A percentile compares a stretch with the other conserved stretches of the same genome.
Evolutionary conservation across 2,113 vertebrate species (phyloP).

Genomic region (Gadus chalcogrammus): DNA sequence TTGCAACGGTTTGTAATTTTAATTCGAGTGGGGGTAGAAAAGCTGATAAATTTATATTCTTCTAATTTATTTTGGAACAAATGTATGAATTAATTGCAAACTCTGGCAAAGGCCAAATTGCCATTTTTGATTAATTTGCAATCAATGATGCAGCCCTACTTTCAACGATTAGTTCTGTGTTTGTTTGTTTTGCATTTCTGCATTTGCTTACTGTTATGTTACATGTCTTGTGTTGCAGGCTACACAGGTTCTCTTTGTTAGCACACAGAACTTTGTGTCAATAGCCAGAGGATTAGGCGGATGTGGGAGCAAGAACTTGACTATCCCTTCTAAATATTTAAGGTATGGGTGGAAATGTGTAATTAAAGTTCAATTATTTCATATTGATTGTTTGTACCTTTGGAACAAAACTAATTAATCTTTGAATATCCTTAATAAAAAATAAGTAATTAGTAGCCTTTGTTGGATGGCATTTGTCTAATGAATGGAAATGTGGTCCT

Average conservation of each 20-base stretch:
- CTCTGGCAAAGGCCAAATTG: no score
- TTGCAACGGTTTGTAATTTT: no score
- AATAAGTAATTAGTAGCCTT: not conserved
- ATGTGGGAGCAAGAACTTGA: conserved; percentile 81
- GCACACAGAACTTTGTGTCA: conserved; percentile 82
- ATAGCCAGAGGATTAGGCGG: conserved; percentile 81
- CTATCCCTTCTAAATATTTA: conserved; percentile 77
- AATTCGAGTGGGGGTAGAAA: no score
- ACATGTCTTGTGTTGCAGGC: conserved; percentile 66
- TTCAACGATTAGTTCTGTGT: no score
- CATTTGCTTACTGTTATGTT: conserved; percentile 12
- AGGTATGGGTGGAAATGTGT: conserved; percentile 56
- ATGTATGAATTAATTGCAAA: no score
- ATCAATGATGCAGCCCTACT: no score
- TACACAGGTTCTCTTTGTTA: conserved; percentile 88
- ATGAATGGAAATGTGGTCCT: not conserved
- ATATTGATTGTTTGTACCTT: no score
- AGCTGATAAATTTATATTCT: no score
- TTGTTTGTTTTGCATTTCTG: not conserved
- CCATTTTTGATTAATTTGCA: no score
- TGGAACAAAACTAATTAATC: not conserved
- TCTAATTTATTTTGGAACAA: no score
- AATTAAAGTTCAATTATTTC: not conserved
- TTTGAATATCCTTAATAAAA: not conserved
- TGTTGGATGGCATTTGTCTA: not conserved